Evolutionary conservation across 2,888 invertebrate species (phyloP), one percentile per base, ranked within the genome.

Genomic region (Acanthopleura granulata): DNA sequence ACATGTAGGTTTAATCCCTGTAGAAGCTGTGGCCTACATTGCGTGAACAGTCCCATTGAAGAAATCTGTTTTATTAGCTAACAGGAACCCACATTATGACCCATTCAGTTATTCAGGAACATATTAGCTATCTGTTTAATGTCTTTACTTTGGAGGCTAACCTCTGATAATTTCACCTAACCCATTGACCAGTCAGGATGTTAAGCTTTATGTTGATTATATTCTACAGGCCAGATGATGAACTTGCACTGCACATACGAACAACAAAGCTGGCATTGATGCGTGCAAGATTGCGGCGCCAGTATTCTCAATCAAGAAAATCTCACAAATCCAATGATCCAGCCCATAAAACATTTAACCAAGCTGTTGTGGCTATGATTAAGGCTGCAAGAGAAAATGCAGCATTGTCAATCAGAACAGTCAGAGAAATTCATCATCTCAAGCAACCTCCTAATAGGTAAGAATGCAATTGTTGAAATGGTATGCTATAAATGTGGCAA

Each of bases 241-340:
- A 73, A 16, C 50, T 76, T 25, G 57, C 74, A 15, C 49, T 75
- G 25, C 77, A 80, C 61, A 76, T 86, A 69, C 77, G 88, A 74
- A 84, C 86, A 69, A 84, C 85, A 22, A 87, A 88, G 72, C 80
- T 88, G 73, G 84, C 87, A 0, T 76, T 89, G 72, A 75, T 86
- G 62, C 79, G 87, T 40, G 84, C 88, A 1, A 79, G 86, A 79
- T 80, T 92, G 40, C 90, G 92, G 15, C 88, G 93, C 30, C 91
- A 92, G 82, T 90, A 92, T 74, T 89, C 90, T 27, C 93, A 93
- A 77, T 83, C 88, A 29, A 81, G 85, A 51, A 82, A 80, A 49
- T 82, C 88, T 11, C 83, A 84, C 27, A 80, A 82, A 62, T 77
- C 83, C 69, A 88, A 88, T 74, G 78, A 76, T 22, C 75, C 79